Conservation (phyloP, 2,797 vertebrate genomes). For the Myotis vivesi region DNA sequence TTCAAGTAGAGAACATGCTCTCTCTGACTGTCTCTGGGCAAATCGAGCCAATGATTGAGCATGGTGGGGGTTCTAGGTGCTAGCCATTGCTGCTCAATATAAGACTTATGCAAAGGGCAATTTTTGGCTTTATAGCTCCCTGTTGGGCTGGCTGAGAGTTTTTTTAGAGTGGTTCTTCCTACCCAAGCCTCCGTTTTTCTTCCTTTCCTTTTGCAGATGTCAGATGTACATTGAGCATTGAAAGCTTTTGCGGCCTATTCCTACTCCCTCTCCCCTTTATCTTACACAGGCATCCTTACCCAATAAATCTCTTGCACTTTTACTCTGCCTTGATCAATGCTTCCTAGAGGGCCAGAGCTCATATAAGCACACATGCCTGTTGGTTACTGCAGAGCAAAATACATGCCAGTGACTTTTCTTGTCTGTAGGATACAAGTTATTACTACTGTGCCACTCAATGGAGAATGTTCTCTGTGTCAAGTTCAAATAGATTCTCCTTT, state of each 20-base stretch:
- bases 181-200: neutral
- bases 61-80: neutral
- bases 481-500: slow-evolving; percentile 3
- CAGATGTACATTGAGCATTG: neutral
- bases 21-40: neutral
- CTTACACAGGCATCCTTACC: neutral
- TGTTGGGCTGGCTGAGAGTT: neutral
- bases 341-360: neutral
- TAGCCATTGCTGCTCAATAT: neutral
- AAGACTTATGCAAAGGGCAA: neutral
- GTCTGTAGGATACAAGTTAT: neutral
- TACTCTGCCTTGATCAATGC: neutral
- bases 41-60: neutral
- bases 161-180: neutral
- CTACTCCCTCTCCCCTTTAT: neutral
- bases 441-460: neutral
- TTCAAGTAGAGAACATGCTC: neutral
- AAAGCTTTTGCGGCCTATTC: neutral
- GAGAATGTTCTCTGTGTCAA: neutral
- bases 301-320: neutral
- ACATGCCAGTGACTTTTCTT: neutral
- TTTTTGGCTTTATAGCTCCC: neutral
- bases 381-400: neutral
- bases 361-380: neutral
- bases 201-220: neutral